These are phyloP conservation scores for Hydrophis major DNA, from an alignment of 2,797 vertebrate species.

Conservation along the genomic window DNA sequence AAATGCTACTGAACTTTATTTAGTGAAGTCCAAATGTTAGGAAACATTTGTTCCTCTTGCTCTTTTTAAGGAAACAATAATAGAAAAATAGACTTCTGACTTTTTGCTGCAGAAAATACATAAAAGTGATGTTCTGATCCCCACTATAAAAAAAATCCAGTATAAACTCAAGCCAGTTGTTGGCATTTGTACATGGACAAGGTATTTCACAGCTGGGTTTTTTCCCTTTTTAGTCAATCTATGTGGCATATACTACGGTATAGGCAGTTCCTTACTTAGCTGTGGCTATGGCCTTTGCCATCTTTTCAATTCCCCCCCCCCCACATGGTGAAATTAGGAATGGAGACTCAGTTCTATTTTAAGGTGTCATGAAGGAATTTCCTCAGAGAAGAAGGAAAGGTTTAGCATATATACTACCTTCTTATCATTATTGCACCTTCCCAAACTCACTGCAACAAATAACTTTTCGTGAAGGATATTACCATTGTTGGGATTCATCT, in stretches of 20 bases:
- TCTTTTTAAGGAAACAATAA: neutral
- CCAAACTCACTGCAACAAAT: neutral
- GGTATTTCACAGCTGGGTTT: neutral
- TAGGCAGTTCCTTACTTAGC: neutral
- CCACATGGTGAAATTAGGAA: neutral
- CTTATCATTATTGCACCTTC: neutral
- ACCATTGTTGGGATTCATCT: neutral
- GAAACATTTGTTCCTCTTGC: neutral
- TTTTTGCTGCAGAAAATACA: neutral
- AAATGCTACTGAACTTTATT: neutral
- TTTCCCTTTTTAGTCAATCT: neutral
- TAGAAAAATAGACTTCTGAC: no score
- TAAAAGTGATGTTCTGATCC: neutral
- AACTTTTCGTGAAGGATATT: neutral
- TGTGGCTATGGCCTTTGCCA: neutral
- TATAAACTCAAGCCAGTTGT: neutral
- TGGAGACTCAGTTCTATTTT: neutral
- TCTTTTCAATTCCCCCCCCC: neutral
- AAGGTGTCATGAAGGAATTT: neutral
- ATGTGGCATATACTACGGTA: neutral
- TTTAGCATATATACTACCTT: neutral
- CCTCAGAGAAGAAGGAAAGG: neutral
- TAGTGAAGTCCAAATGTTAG: neutral
- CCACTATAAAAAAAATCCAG: neutral
- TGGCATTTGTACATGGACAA: neutral